Conservation (phyloP, 2,888 invertebrate species). For the Perithous albicinctus region DNA sequence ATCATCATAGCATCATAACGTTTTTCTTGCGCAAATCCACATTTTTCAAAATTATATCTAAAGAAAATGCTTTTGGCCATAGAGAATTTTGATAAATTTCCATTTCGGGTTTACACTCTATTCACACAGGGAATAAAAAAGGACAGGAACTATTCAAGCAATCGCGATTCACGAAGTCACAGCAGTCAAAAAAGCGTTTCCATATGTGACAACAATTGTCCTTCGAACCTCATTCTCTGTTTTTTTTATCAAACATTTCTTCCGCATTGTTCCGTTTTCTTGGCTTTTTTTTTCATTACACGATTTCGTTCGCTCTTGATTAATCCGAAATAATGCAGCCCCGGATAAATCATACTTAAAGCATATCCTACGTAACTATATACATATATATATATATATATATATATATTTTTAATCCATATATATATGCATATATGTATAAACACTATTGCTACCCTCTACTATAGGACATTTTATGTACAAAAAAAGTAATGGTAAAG, state of each 20-base stretch:
- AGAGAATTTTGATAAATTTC: no score
- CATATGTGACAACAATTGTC: constrained; percentile 22
- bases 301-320: constrained; percentile 20
- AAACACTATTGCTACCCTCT: constrained; percentile 69
- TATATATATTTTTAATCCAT: constrained; percentile 21
- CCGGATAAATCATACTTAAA: constrained; percentile 63
- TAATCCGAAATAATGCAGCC: constrained; percentile 54
- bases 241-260: not conserved
- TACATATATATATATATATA: constrained; percentile 47
- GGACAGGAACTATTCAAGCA: constrained; percentile 44
- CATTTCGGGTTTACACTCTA: no score
- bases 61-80: no score
- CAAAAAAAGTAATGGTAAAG: constrained; percentile 71
- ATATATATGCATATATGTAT: constrained; percentile 53
- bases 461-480: constrained; percentile 72
- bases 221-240: constrained; percentile 46
- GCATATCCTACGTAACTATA: constrained; percentile 57
- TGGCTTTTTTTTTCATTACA: not conserved
- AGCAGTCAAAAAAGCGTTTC: constrained; percentile 53
- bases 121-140: constrained; percentile 62
- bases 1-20: no score
- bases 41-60: no score
- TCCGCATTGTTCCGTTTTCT: not conserved
- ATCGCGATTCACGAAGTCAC: constrained; percentile 26
- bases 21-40: no score